These are phyloP conservation scores for Scomber japonicus DNA, from an alignment of 2,113 vertebrate genomes.

Conservation along the genomic window DNA sequence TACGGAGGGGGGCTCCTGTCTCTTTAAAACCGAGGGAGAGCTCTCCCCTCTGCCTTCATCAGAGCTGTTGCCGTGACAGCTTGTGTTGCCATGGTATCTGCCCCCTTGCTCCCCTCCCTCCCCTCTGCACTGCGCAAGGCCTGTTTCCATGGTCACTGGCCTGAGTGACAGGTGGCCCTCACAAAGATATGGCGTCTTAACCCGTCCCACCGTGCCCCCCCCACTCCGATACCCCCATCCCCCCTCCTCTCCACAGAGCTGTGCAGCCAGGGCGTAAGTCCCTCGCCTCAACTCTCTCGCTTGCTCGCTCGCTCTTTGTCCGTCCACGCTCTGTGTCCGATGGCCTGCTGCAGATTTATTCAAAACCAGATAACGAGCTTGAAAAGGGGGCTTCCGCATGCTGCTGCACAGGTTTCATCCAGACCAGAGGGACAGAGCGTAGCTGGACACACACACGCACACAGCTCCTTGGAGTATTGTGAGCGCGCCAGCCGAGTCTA, in stretches of 20 bases:
- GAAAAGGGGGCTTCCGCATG: conserved; percentile 62
- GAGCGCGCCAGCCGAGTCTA: conserved; percentile 31
- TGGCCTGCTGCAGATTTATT: conserved; percentile 61
- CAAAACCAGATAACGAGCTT: conserved; percentile 66
- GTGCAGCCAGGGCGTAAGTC: conserved; percentile 48
- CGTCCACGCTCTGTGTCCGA: conserved; percentile 29
- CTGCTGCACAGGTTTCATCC: conserved; percentile 45
- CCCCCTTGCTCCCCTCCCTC: conserved; percentile 56
- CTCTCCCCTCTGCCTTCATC: conserved; percentile 61
- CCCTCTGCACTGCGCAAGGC: conserved; percentile 77
- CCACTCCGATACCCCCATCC: neutral
- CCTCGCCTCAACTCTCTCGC: conserved; percentile 29
- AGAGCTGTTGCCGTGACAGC: conserved; percentile 74
- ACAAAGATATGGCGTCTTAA: conserved; percentile 72
- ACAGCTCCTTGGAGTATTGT: conserved; percentile 19
- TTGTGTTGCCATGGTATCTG: conserved; percentile 84
- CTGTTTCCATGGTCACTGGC: conserved; percentile 76
- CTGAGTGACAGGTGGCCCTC: conserved; percentile 83
- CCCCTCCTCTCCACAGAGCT: conserved; percentile 3
- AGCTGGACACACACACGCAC: conserved; percentile 17
- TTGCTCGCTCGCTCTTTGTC: conserved; percentile 62
- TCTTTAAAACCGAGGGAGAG: conserved; percentile 70
- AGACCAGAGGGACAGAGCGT: conserved; percentile 33
- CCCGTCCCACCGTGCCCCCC: conserved; percentile 32
- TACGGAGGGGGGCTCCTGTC: conserved; percentile 55